Conservation (phyloP, 2,113 vertebrate genomes). For the Heterocephalus glaber region DNA sequence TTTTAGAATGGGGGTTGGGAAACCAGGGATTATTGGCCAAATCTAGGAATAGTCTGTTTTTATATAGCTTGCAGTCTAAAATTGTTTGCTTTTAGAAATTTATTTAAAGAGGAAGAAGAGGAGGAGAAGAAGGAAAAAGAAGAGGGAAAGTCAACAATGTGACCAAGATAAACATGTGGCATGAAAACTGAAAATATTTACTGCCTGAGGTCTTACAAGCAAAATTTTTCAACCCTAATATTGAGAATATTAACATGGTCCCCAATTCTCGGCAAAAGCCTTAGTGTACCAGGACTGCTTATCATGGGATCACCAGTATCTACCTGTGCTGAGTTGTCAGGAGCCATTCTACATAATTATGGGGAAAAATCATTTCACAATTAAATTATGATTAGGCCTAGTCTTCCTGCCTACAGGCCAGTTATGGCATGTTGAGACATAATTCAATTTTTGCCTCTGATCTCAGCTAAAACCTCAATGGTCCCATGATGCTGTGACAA, state of each 20-base stretch:
- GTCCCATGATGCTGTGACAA: too few species aligned
- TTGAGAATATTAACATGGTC: neutral
- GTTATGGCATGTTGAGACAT: too few species aligned
- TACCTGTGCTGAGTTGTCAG: neutral
- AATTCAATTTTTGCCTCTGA: too few species aligned
- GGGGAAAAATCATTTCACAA: too few species aligned
- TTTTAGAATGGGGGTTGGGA: neutral
- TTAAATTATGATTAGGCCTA: too few species aligned
- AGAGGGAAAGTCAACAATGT: neutral
- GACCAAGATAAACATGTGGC: neutral
- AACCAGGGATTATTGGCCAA: neutral
- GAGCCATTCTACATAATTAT: too few species aligned
- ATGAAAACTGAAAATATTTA: neutral
- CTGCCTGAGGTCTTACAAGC: neutral
- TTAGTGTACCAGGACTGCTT: neutral
- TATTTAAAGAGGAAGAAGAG: constrained; percentile 11
- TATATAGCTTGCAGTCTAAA: neutral
- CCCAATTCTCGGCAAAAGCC: neutral
- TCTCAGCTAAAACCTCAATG: too few species aligned
- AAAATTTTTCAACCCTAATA: neutral
- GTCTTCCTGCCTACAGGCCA: too few species aligned
- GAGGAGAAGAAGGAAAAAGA: neutral
- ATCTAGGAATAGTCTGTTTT: neutral
- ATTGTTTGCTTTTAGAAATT: neutral
- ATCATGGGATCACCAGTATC: neutral